phyloP scores from a whole-genome alignment of 2,113 vertebrate genomes.

The Bambusicola thoracicus region DNA sequence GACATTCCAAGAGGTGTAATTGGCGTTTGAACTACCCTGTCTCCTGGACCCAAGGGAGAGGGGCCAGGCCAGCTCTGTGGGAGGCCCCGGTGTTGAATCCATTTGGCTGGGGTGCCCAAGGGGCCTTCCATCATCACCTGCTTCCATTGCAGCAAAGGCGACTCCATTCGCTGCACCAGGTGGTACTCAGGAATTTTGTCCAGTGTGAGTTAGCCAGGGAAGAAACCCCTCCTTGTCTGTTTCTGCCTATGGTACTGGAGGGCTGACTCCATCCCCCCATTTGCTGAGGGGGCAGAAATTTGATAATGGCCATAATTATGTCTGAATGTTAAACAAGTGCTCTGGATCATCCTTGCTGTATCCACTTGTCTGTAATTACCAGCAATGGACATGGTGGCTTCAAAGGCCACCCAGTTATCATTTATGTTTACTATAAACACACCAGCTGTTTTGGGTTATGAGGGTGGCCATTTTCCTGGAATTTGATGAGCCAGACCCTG shows the following conservation, averaged over 20 bases:
- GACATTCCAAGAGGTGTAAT: conserved; percentile 17
- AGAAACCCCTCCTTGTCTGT: conserved; percentile 7
- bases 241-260: not conserved
- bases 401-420: conserved; percentile 73
- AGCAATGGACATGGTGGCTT: conserved; percentile 51
- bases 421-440: conserved; percentile 74
- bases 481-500: conserved; percentile 38
- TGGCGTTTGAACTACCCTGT: conserved; percentile 52
- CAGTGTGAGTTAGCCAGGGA: conserved; percentile 15
- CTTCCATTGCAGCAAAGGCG: fast-evolving
- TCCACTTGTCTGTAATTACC: conserved; percentile 62
- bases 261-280: not conserved
- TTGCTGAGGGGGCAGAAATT: conserved; percentile 68
- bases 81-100: conserved; percentile 62
- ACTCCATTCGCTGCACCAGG: conserved; percentile 36
- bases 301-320: conserved; percentile 64
- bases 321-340: conserved; percentile 47
- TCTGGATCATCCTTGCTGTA: conserved; percentile 26
- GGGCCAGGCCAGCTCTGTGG: conserved; percentile 53
- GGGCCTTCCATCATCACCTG: conserved; percentile 67
- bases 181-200: conserved; percentile 60
- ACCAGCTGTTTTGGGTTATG: conserved; percentile 54
- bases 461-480: conserved; percentile 60
- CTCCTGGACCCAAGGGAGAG: not conserved
- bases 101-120: conserved; percentile 68